These are phyloP conservation scores for Orycteropus afer DNA, from an alignment of 2,113 vertebrate genomes.

Conservation along the genomic window DNA sequence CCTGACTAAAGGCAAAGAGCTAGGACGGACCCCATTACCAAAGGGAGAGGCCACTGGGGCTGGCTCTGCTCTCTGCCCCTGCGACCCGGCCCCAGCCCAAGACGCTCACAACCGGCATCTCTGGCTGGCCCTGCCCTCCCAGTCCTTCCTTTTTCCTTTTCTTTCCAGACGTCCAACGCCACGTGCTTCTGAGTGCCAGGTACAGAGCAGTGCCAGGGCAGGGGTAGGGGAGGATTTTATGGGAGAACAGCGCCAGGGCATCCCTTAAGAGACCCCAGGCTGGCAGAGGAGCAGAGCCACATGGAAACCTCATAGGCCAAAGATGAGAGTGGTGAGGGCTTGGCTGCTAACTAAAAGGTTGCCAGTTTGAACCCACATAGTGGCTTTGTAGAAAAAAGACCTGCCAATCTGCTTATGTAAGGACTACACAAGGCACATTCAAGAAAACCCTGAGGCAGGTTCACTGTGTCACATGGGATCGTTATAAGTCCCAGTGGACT, in stretches of 20 bases:
- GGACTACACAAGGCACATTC: background rate
- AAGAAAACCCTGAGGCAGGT: background rate
- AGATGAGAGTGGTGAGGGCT: background rate
- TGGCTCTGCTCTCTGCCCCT: slow-evolving; percentile 88
- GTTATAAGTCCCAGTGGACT: background rate
- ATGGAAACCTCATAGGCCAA: background rate
- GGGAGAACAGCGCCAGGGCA: background rate
- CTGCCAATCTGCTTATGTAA: background rate
- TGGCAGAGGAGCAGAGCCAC: background rate
- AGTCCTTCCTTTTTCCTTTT: too few relatives aligned
- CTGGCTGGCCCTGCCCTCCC: too few relatives aligned
- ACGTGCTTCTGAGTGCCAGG: background rate
- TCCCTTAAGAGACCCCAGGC: background rate
- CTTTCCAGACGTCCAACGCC: background rate
- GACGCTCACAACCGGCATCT: slow-evolving; percentile 14
- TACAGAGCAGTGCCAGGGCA: background rate
- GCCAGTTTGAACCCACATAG: background rate
- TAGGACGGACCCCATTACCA: fast-evolving
- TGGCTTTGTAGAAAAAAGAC: background rate
- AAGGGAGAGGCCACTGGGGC: slow-evolving; percentile 78
- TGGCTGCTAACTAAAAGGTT: background rate
- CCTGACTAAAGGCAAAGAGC: background rate
- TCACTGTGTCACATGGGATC: background rate
- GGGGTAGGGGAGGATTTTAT: background rate
- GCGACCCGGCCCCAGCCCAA: slow-evolving; percentile 89